Evolutionary conservation across 2,888 invertebrate genomes (phyloP).

Genomic region (Acrobasis consociella): DNA sequence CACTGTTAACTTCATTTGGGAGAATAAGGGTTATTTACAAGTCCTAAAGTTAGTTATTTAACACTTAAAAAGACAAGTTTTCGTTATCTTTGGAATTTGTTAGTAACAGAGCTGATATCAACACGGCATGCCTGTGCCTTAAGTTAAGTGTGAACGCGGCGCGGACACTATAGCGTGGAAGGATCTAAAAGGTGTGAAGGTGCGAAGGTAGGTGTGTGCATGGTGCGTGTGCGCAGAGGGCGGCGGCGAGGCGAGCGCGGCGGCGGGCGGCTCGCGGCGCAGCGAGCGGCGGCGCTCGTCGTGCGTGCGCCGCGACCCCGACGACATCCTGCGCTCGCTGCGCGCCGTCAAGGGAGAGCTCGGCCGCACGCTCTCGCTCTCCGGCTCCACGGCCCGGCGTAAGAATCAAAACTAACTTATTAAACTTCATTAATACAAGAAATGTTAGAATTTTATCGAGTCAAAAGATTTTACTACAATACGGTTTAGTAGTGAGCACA

Average conservation of each 20-base stretch:
- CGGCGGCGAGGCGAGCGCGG: constrained; percentile 38
- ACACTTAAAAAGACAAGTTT: too few species aligned
- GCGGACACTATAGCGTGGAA: neutral
- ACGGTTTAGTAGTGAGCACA: neutral
- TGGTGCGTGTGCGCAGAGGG: constrained; percentile 33
- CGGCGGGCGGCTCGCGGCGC: constrained; percentile 63
- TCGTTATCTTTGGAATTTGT: too few species aligned
- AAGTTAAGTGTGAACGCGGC: neutral
- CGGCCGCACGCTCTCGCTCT: constrained; percentile 91
- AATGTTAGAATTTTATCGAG: neutral
- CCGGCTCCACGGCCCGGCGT: constrained; percentile 88
- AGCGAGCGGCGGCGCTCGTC: constrained; percentile 90
- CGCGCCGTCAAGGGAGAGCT: constrained; percentile 92
- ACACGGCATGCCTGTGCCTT: neutral
- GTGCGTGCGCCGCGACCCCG: constrained; percentile 91
- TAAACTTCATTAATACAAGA: neutral
- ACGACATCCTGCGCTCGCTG: constrained; percentile 91
- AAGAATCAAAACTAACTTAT: constrained; percentile 65
- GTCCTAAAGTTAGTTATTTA: too few species aligned
- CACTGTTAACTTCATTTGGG: too few species aligned
- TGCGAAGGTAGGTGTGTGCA: constrained; percentile 14
- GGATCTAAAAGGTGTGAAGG: neutral
- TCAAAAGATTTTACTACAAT: neutral
- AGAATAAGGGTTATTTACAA: too few species aligned
- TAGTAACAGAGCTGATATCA: too few species aligned